These are phyloP conservation scores for Latrodectus geometricus DNA, from an alignment of 1,140 invertebrate species.

Conservation along the genomic window DNA sequence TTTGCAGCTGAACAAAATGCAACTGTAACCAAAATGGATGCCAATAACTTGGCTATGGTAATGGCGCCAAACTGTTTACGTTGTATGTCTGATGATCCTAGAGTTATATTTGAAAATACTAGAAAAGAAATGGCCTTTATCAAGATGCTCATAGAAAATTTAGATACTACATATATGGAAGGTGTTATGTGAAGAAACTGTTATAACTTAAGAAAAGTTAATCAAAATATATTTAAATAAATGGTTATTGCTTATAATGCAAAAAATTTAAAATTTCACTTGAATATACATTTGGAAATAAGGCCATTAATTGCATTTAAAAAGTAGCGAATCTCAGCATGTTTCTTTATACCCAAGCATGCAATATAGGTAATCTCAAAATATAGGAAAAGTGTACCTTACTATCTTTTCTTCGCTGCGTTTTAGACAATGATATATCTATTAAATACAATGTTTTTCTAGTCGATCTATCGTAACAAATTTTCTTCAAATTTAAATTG, in stretches of 20 bases:
- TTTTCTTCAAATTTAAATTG: too few species aligned
- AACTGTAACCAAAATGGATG: constrained; percentile 96
- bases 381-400: background rate
- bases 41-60: constrained; percentile 97
- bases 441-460: too few species aligned
- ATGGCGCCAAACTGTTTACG: constrained; percentile 97
- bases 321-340: background rate
- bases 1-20: constrained; percentile 93
- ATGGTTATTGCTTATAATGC: background rate
- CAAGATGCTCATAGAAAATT: constrained; percentile 90
- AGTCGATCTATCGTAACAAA: too few species aligned
- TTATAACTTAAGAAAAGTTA: background rate
- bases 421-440: background rate
- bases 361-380: background rate
- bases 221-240: constrained; percentile 28
- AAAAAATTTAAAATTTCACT: background rate
- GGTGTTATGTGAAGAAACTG: constrained; percentile 69
- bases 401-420: background rate
- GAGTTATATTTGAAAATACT: constrained; percentile 95
- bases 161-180: constrained; percentile 84
- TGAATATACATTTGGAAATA: background rate
- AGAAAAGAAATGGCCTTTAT: constrained; percentile 98
- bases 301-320: background rate
- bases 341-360: background rate
- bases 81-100: constrained; percentile 92